A percentile compares a stretch with the other conserved stretches of the same genome.
phyloP scores from a whole-genome alignment of 2,888 invertebrate genomes.

The Drosophila algonquin region DNA sequence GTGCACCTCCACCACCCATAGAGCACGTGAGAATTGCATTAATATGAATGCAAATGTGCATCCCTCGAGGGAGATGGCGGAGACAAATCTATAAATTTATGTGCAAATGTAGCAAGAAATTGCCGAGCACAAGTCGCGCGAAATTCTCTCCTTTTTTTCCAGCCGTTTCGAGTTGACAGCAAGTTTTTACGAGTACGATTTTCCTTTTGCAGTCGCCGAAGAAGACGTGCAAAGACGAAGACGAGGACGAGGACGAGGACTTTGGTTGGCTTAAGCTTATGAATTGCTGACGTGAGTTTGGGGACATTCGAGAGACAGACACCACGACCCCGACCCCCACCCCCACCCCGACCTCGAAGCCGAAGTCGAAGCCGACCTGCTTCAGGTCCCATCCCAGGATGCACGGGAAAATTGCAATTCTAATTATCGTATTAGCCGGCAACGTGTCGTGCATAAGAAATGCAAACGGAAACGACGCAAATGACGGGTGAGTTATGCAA shows the following conservation, averaged over 20 bases:
- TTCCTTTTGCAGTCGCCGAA: slow-evolving; percentile 47
- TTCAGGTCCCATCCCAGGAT: slow-evolving; percentile 46
- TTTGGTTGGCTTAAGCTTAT: slow-evolving; percentile 70
- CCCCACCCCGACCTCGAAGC: too few relatives aligned
- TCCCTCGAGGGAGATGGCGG: neutral
- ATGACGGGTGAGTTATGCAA: slow-evolving; percentile 80
- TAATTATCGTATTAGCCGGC: slow-evolving; percentile 83
- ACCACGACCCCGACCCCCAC: neutral
- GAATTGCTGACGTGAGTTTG: slow-evolving; percentile 77
- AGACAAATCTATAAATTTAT: slow-evolving; percentile 75
- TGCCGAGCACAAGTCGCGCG: slow-evolving; percentile 49
- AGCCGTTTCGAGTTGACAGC: slow-evolving; percentile 64
- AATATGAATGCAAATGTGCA: slow-evolving; percentile 74
- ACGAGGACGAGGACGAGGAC: too few relatives aligned
- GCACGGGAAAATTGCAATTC: slow-evolving; percentile 82
- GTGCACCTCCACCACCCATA: slow-evolving; percentile 30
- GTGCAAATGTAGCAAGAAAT: slow-evolving; percentile 70
- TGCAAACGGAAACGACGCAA: slow-evolving; percentile 56
- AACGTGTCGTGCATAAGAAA: slow-evolving; percentile 83
- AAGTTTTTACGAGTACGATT: slow-evolving; percentile 66
- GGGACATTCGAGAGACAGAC: slow-evolving; percentile 53
- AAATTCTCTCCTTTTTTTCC: slow-evolving; percentile 42
- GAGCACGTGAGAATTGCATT: slow-evolving; percentile 80
- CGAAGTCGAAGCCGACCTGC: neutral
- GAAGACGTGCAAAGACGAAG: slow-evolving; percentile 57